These are phyloP conservation scores for Cantharis nigra DNA, from an alignment of 2,888 invertebrate genomes.

Conservation along the genomic window DNA sequence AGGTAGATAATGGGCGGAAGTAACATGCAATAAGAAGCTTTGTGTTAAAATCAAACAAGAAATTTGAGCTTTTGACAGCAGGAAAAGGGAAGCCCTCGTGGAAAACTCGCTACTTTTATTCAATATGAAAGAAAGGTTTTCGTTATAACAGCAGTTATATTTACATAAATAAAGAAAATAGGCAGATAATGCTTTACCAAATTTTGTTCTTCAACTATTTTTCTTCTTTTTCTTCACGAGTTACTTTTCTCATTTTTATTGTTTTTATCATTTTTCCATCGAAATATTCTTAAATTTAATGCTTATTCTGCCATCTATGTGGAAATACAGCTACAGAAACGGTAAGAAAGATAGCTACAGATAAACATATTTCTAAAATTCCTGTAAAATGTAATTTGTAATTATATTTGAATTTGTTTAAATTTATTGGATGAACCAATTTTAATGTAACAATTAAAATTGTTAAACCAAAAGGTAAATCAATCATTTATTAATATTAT, in stretches of 20 bases:
- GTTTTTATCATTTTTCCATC: neutral
- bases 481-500: too few relatives aligned
- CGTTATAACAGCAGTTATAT: slow-evolving; percentile 18
- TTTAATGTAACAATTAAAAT: too few relatives aligned
- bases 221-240: neutral
- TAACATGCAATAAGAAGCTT: slow-evolving; percentile 25
- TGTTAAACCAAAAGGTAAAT: too few relatives aligned
- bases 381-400: neutral
- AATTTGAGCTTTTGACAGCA: slow-evolving; percentile 30
- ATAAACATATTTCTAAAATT: neutral
- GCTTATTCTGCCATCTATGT: neutral
- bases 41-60: slow-evolving; percentile 30
- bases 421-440: too few relatives aligned
- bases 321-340: neutral
- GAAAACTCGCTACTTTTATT: slow-evolving; percentile 27
- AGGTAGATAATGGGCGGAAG: slow-evolving; percentile 32
- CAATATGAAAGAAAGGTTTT: slow-evolving; percentile 18
- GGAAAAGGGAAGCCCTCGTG: slow-evolving; percentile 25
- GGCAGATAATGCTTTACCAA: neutral
- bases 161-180: slow-evolving; percentile 13
- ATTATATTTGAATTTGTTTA: neutral
- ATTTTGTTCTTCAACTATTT: neutral
- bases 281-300: neutral
- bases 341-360: neutral
- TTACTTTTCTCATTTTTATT: neutral